A percentile compares a stretch with the other conserved stretches of the same genome.
phyloP scores from a whole-genome alignment of 2,113 vertebrate genomes.

The Melanostigma gelatinosum region DNA sequence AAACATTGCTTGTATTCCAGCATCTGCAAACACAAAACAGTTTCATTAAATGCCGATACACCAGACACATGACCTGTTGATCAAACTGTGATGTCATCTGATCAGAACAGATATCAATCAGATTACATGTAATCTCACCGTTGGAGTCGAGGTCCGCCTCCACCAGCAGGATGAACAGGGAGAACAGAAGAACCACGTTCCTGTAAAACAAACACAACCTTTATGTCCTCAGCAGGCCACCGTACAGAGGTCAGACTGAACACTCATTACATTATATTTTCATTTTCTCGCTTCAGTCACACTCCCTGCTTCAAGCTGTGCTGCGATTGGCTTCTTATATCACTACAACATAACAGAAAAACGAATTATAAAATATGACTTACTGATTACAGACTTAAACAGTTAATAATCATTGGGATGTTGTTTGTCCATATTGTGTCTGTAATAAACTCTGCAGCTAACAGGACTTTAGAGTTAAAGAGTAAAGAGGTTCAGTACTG shows the following conservation, averaged over 20 bases:
- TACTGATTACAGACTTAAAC: too few species aligned
- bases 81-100: neutral
- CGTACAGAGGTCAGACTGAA: neutral
- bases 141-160: constrained; percentile 71
- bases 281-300: neutral
- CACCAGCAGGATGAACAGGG: constrained; percentile 70
- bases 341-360: too few species aligned
- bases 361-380: too few species aligned
- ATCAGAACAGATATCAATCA: neutral
- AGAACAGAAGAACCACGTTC: constrained; percentile 73
- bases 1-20: constrained; percentile 64
- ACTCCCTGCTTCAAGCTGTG: neutral
- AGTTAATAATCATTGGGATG: too few species aligned
- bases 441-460: too few species aligned
- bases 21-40: constrained; percentile 62
- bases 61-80: neutral
- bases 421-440: too few species aligned
- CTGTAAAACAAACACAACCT: constrained; percentile 52
- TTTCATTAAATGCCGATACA: neutral
- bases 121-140: constrained; percentile 28
- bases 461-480: too few species aligned
- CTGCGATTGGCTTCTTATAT: too few species aligned
- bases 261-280: neutral
- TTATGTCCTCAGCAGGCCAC: too few species aligned
- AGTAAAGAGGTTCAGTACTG: too few species aligned